Percentiles rank a stretch among this genome's conserved stretches.
phyloP scores from a whole-genome alignment of 2,797 vertebrate species.

The Sternotherus odoratus region DNA sequence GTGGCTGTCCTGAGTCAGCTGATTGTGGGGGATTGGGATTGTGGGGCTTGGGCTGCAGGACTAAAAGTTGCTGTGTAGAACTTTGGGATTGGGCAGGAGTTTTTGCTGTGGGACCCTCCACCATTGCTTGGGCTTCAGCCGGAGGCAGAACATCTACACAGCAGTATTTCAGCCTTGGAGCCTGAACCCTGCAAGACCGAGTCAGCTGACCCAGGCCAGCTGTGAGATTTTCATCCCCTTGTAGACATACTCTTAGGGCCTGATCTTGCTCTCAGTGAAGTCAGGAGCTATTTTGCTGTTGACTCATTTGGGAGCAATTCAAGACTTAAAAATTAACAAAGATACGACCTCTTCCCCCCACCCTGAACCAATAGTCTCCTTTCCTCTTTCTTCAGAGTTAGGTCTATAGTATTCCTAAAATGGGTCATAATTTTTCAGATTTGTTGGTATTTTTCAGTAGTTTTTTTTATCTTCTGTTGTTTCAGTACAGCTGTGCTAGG shows the following conservation, averaged over 20 bases:
- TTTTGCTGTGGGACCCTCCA: not conserved
- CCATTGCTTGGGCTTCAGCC: not conserved
- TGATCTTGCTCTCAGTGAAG: not conserved
- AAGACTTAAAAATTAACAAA: not conserved
- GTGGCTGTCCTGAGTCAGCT: not conserved
- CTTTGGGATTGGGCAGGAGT: not conserved
- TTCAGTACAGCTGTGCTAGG: conserved; percentile 14
- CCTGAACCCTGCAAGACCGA: not conserved
- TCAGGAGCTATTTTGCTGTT: not conserved
- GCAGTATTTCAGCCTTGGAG: not conserved
- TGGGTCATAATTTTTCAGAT: not conserved
- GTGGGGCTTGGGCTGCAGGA: not conserved
- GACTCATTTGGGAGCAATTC: not conserved
- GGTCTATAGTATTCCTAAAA: not conserved
- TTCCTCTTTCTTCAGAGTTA: not conserved
- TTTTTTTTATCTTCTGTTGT: conserved; percentile 26
- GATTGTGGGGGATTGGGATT: not conserved
- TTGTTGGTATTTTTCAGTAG: not conserved
- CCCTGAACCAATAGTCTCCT: not conserved
- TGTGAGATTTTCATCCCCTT: not conserved
- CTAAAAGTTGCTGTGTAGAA: not conserved
- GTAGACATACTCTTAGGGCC: not conserved
- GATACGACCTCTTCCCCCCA: not conserved
- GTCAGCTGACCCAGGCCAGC: not conserved
- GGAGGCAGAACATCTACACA: not conserved